These are phyloP conservation scores for Monoplex corrugatus DNA, from an alignment of 2,888 invertebrate genomes.

Conservation along the genomic window DNA sequence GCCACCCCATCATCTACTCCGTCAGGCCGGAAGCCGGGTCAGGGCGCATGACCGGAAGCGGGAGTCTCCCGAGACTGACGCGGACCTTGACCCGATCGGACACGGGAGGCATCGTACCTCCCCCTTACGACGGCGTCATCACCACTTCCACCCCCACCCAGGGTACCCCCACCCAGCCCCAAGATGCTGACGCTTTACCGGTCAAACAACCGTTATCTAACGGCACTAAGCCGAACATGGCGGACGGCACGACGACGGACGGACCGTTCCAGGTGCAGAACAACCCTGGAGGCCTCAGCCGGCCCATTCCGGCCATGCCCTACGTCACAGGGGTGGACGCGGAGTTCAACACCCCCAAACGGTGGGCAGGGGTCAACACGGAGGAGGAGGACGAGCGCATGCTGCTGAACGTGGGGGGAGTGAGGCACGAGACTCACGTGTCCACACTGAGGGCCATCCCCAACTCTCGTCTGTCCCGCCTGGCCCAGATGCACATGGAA, in stretches of 20 bases:
- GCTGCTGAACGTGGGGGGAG: conserved; percentile 79
- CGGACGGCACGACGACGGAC: not conserved
- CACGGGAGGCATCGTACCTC: conserved; percentile 24
- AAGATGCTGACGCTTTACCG: not conserved
- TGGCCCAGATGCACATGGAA: conserved; percentile 74
- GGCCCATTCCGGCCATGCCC: conserved; percentile 6
- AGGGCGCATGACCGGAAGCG: conserved; percentile 26
- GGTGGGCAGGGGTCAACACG: conserved; percentile 36
- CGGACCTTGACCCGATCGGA: conserved; percentile 15
- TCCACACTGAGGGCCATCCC: conserved; percentile 75
- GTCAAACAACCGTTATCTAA: not conserved
- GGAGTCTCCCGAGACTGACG: not conserved
- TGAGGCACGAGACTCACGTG: conserved; percentile 79
- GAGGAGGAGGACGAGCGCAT: conserved; percentile 68
- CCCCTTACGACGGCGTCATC: not conserved
- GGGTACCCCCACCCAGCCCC: not conserved
- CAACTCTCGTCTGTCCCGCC: conserved; percentile 74
- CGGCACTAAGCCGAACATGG: not conserved
- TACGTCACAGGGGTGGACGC: conserved; percentile 42
- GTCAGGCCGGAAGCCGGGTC: conserved; percentile 24
- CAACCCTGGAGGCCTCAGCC: not conserved
- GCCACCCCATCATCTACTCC: conserved; percentile 39
- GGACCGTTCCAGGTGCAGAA: not conserved
- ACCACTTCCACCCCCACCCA: not conserved
- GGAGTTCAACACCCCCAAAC: conserved; percentile 51